These are phyloP conservation scores for Molorchus minor DNA, from an alignment of 2,888 invertebrate species.

Conservation along the genomic window DNA sequence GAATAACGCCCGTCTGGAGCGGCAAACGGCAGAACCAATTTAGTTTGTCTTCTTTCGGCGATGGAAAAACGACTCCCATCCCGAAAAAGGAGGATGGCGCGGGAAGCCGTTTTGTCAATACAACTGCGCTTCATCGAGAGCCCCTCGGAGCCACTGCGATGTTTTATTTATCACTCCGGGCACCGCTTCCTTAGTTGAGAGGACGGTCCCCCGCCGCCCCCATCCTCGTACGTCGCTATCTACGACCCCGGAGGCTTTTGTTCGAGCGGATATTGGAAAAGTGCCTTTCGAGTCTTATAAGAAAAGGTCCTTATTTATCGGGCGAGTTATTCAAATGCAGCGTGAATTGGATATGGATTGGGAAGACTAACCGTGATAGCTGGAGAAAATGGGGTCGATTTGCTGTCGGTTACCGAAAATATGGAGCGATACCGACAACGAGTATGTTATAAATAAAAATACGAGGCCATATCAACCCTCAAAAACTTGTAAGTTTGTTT, in stretches of 20 bases:
- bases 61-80: conserved; percentile 12
- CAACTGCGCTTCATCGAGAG: conserved; percentile 18
- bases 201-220: no score
- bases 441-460: no score
- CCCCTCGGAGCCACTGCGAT: conserved; percentile 6
- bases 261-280: not conserved
- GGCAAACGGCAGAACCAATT: conserved; percentile 22
- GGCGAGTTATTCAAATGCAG: not conserved
- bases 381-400: not conserved
- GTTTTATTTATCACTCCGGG: conserved; percentile 15
- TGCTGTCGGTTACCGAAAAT: not conserved
- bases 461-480: no score
- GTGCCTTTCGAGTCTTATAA: not conserved
- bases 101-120: conserved; percentile 19
- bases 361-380: no score
- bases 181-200: conserved; percentile 11
- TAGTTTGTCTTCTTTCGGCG: conserved; percentile 16
- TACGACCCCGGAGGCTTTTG: not conserved
- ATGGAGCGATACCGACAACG: no score
- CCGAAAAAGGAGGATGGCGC: not conserved
- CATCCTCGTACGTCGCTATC: not conserved
- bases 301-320: not conserved
- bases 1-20: conserved; percentile 15
- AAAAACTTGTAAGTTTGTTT: no score
- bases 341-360: not conserved